Base-by-base conservation (phyloP, 2,113 vertebrate species). In the Notothenia coriiceps region DNA sequence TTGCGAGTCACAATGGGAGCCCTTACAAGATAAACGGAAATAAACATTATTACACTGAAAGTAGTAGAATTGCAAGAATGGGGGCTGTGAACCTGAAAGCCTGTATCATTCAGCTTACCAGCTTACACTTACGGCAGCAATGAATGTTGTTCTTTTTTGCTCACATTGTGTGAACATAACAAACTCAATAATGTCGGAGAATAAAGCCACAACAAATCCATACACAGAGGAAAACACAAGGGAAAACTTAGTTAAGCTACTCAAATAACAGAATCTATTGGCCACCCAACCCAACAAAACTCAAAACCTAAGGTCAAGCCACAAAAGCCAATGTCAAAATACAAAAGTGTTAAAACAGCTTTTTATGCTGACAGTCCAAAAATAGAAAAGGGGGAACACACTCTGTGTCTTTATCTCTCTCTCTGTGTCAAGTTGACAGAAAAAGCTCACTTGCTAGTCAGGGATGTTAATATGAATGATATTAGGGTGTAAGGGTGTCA, bases 321-420 rank as follows among this genome's bases (percentile, higher is more conserved):
- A 86, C 72, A 82, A 82, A 80, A 69, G 50, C n/a, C 46, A 60
- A 75, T 72, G 82, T 72, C 73, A 79, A 71, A 88, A 78, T 64
- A 43, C 56, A 67, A 77, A 71, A 74, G 68, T 73, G 40, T 44
- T 77, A 54, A 25, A 57, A 57, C 40, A 44, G 46, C 14, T 12
- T 10, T 73, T 12, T 67, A 43, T 17, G 46, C 10, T 64, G 72
- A 11, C 68, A 35, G 60, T 74, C 33, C 43, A 50, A 74, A 62
- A 66, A 63, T 0, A 49, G 35, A 80, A 72, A 70, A 25, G 66
- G 80, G 51, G n/a, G 50, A 73, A 69, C 52, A 70, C 60, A 40
- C n/a, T 18, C 11, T 64, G 22, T 62, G n/a, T 71, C 43, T 61
- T 43, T 40, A 29, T 70, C 60, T 47, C 5, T 29, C 50, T 2